These are phyloP conservation scores for Platysternon megacephalum DNA, from an alignment of 2,113 vertebrate species.

Conservation along the genomic window DNA sequence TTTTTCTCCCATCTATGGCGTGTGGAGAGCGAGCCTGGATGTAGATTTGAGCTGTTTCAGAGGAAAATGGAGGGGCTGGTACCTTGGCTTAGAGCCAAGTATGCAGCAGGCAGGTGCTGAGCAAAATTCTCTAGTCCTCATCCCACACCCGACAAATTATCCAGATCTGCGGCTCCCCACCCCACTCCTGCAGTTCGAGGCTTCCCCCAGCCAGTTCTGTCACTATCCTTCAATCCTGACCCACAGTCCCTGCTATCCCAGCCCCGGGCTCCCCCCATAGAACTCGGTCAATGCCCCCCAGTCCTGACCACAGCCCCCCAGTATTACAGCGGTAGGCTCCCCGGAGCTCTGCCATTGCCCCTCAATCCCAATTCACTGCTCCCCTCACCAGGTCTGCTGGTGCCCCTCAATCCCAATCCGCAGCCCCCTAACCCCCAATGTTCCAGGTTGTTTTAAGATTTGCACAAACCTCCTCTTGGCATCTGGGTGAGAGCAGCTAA, in stretches of 20 bases:
- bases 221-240: not conserved
- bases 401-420: not conserved
- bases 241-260: no score
- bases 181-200: accelerated
- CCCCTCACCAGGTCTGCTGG: not conserved
- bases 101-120: not conserved
- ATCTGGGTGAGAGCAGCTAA: not conserved
- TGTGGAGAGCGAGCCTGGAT: accelerated
- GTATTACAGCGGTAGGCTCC: no score
- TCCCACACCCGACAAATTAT: accelerated
- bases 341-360: not conserved
- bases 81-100: accelerated
- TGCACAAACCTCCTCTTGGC: not conserved
- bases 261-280: not conserved
- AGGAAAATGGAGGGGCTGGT: not conserved
- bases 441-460: not conserved
- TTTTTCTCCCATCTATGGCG: accelerated
- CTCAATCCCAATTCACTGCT: not conserved
- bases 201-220: no score
- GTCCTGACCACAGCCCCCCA: no score
- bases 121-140: not conserved
- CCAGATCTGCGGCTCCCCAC: not conserved
- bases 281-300: no score
- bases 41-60: accelerated
- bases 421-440: not conserved